Conservation (phyloP, 2,888 invertebrate species). For the Apotomis betuletana region DNA sequence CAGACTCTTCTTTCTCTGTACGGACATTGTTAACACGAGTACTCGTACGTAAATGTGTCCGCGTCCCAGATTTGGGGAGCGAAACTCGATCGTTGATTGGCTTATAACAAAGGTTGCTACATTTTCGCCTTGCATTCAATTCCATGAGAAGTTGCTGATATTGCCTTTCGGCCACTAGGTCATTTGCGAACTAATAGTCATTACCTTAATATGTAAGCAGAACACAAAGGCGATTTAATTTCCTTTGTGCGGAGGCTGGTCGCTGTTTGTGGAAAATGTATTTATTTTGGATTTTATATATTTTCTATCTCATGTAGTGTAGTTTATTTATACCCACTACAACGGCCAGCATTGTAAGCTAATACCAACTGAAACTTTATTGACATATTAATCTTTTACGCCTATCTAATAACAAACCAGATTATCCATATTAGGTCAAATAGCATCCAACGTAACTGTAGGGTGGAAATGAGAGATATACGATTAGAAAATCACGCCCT, state of each 20-base stretch:
- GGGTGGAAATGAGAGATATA: neutral
- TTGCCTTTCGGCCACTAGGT: constrained; percentile 75
- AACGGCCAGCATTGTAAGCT: neutral
- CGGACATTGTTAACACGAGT: constrained; percentile 66
- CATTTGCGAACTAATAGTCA: constrained; percentile 62
- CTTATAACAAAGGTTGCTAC: constrained; percentile 75
- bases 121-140: constrained; percentile 80
- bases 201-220: constrained; percentile 45
- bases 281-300: constrained; percentile 29
- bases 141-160: constrained; percentile 77
- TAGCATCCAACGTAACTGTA: neutral
- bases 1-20: constrained; percentile 66
- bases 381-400: neutral
- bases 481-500: neutral
- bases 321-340: neutral
- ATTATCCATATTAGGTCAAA: neutral
- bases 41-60: constrained; percentile 64
- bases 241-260: constrained; percentile 27
- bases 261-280: constrained; percentile 37
- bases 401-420: neutral
- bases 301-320: constrained; percentile 5
- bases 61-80: constrained; percentile 78
- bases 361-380: neutral
- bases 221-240: constrained; percentile 36
- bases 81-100: constrained; percentile 78